phyloP scores from a whole-genome alignment of 2,888 invertebrate species.

The Brachycybe producta region DNA sequence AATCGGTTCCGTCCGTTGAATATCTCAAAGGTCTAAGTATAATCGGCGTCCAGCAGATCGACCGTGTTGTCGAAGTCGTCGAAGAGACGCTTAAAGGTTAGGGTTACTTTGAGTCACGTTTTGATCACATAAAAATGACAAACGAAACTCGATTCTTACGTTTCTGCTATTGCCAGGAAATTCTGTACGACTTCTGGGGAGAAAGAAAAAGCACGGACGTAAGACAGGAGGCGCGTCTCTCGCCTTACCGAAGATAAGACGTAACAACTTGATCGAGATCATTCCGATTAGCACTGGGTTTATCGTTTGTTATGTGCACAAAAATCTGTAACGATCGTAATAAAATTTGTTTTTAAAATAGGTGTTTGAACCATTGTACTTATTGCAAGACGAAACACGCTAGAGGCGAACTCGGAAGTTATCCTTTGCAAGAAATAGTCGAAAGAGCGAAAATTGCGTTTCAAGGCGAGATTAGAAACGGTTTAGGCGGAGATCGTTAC shows the following conservation, averaged over 20 bases:
- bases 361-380: constrained; percentile 91
- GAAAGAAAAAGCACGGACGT: constrained; percentile 58
- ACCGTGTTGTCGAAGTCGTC: constrained; percentile 90
- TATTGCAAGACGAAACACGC: constrained; percentile 99
- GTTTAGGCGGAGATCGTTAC: no score
- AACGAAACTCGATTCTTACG: no score
- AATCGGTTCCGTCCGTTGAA: constrained; percentile 48
- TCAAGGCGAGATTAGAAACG: constrained; percentile 31
- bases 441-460: constrained; percentile 70
- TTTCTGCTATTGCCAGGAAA: constrained; percentile 43
- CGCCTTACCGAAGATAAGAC: constrained; percentile 80
- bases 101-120: background rate
- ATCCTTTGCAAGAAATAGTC: constrained; percentile 77
- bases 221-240: constrained; percentile 78
- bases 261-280: constrained; percentile 93
- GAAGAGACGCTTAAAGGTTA: constrained; percentile 89
- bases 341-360: constrained; percentile 22
- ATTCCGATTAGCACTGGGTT: constrained; percentile 85
- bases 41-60: constrained; percentile 97
- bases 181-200: constrained; percentile 61
- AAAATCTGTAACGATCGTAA: background rate
- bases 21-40: constrained; percentile 67
- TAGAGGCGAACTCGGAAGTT: constrained; percentile 89
- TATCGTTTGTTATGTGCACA: constrained; percentile 10
- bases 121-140: background rate